These are phyloP conservation scores for Caloenas nicobarica DNA, from an alignment of 2,113 vertebrate species.

Conservation along the genomic window DNA sequence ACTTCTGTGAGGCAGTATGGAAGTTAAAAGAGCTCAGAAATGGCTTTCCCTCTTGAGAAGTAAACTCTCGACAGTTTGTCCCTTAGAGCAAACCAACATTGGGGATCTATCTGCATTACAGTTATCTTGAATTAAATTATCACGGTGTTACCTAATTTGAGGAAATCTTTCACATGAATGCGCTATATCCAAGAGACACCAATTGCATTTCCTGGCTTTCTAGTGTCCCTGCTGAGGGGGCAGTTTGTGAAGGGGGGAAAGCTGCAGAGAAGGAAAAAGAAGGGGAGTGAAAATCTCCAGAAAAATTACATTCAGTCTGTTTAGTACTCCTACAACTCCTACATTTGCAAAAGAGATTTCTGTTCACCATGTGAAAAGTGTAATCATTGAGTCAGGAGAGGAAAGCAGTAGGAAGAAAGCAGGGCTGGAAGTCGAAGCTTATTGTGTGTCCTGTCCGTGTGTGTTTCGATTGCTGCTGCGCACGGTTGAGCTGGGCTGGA, in stretches of 20 bases:
- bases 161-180: neutral
- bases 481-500: neutral
- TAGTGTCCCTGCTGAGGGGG: neutral
- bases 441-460: rapidly evolving
- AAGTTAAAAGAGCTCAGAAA: neutral
- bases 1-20: neutral
- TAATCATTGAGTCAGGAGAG: neutral
- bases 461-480: neutral
- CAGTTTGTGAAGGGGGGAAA: neutral
- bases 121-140: neutral
- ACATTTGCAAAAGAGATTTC: neutral
- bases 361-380: neutral
- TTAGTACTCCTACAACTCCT: neutral
- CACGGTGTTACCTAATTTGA: neutral
- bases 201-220: neutral
- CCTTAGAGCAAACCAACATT: neutral
- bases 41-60: neutral
- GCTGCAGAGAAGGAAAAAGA: neutral
- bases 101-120: neutral
- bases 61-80: neutral
- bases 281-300: neutral
- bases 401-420: neutral
- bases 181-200: neutral
- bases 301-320: neutral
- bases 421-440: neutral